These are phyloP conservation scores for Rhynchotus rufescens DNA, from an alignment of 2,797 vertebrate species.

Conservation along the genomic window DNA sequence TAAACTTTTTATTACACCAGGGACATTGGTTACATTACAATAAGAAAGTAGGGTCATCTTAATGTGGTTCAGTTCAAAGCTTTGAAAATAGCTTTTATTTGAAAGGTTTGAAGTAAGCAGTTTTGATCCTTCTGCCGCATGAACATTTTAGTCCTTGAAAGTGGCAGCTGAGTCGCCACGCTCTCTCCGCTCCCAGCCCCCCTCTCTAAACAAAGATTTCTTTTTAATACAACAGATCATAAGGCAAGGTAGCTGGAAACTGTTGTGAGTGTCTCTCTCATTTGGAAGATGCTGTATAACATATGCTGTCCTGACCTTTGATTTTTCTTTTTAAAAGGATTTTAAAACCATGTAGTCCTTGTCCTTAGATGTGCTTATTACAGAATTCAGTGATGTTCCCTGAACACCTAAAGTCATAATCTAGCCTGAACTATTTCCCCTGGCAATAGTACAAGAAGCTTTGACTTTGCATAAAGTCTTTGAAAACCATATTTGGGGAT, in stretches of 20 bases:
- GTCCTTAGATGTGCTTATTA: slow-evolving; percentile 67
- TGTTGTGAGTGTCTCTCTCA: neutral
- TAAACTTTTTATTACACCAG: slow-evolving; percentile 26
- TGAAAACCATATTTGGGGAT: neutral
- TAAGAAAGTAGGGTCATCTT: slow-evolving; percentile 10
- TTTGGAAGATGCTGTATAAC: neutral
- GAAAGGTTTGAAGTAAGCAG: slow-evolving; percentile 3
- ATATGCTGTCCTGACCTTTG: slow-evolving; percentile 27
- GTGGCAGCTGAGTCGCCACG: neutral
- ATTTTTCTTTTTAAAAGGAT: slow-evolving; percentile 54
- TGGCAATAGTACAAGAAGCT: slow-evolving; percentile 28
- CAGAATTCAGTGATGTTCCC: slow-evolving; percentile 59
- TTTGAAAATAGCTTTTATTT: slow-evolving; percentile 36
- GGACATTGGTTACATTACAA: slow-evolving; percentile 2
- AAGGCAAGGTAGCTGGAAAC: neutral
- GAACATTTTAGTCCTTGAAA: neutral
- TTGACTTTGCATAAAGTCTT: slow-evolving; percentile 50
- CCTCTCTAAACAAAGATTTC: neutral
- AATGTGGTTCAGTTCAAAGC: slow-evolving; percentile 24
- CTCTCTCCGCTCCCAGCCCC: neutral
- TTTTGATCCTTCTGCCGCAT: neutral
- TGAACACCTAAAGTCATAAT: slow-evolving; percentile 13
- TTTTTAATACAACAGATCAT: neutral
- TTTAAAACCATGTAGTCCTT: slow-evolving; percentile 54
- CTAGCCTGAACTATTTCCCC: slow-evolving; percentile 39